Evolutionary conservation across 2,888 invertebrate species (phyloP), one percentile per base, ranked within the genome.

Genomic region (Eugnorisma glareosa): DNA sequence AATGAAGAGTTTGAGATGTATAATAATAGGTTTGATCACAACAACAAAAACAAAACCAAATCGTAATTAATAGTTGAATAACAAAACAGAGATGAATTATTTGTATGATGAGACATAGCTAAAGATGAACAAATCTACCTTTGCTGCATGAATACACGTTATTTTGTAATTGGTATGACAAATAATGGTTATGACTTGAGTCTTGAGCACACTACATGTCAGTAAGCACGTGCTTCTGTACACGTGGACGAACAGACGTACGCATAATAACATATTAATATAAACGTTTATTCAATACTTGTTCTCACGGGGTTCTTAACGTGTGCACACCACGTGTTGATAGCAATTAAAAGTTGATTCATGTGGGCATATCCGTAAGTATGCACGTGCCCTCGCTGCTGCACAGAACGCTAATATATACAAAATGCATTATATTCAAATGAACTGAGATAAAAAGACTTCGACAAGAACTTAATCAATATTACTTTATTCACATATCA

Each of bases 321-420:
- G 93, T 94, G 94, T 85, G 75, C 79, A 64, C 35, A 84, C 90
- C 94, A 94, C 94, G 95, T 95, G 94, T 86, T 86, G 84, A 90
- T 91, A 91, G 86, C 89, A 93, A 94, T 94, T 94, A 95, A 93
- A 92, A 86, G 81, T 86, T 91, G 92, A 92, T 89, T 91, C 91
- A 93, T 91, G 87, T 88, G 88, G 88, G 84, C 90, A 93, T 90
- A 94, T 94, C 93, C 93, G 93, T 90, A 88, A 89, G 82, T 71
- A 79, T 81, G 85, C 93, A 94, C 93, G 94, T 94, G 94, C 86
- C 83, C 40, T 61, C 61, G 48, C 63, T 66, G 77, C 45, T 35
- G 67, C 71, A 79, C 64, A 75, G 71, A 87, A 79, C 79, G 85
- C 73, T 82, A 76, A 87, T 87, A 74, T 87, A 77, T 83, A 80